These are phyloP conservation scores for Aphodius sticticus DNA, from an alignment of 2,888 invertebrate genomes.

Conservation along the genomic window DNA sequence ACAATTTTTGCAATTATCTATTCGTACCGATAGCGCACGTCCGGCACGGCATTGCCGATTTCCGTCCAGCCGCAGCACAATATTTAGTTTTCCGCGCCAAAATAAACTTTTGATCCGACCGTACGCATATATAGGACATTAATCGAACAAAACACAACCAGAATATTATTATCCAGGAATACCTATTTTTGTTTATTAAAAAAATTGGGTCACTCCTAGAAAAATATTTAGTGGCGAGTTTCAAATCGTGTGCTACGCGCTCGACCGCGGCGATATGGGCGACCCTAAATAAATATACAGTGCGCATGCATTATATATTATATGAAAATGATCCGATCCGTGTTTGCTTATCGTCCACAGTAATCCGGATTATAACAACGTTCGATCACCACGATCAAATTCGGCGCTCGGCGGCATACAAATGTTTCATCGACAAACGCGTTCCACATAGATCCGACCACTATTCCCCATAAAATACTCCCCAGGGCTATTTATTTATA, in stretches of 20 bases:
- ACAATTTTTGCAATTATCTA: background rate
- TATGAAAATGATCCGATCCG: slow-evolving; percentile 22
- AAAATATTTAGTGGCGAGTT: background rate
- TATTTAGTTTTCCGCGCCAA: background rate
- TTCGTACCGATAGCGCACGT: background rate
- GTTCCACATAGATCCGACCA: background rate
- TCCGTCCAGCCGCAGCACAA: background rate
- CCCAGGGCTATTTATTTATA: background rate
- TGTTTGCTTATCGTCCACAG: slow-evolving; percentile 22
- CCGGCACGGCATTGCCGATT: background rate
- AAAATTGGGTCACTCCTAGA: background rate
- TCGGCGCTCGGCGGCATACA: slow-evolving; percentile 10
- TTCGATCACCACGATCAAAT: slow-evolving; percentile 16
- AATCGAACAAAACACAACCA: background rate
- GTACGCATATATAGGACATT: background rate
- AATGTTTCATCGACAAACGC: slow-evolving; percentile 19
- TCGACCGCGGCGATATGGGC: slow-evolving; percentile 11
- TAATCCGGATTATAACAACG: slow-evolving; percentile 24
- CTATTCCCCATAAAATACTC: background rate
- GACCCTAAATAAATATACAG: slow-evolving; percentile 19
- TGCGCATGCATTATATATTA: slow-evolving; percentile 21
- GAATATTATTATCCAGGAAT: too few species aligned
- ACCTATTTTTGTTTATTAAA: too few species aligned
- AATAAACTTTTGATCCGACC: background rate
- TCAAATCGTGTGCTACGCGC: background rate